Conservation (phyloP, 92 coral and sea anemone species). For the Ricordea florida region DNA sequence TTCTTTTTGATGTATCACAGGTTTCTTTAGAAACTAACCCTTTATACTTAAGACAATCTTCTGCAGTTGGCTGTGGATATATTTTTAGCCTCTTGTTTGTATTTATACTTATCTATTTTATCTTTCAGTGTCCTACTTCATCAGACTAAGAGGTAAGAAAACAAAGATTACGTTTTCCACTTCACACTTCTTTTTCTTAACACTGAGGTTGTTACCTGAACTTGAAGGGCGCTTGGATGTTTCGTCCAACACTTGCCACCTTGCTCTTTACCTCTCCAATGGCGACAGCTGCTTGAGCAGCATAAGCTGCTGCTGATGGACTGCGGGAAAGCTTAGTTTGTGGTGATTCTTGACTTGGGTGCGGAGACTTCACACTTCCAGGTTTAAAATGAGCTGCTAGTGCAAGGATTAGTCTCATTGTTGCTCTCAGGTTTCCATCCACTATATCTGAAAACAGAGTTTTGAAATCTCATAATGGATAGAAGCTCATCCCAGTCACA, state of each 20-base stretch:
- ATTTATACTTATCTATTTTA: no score
- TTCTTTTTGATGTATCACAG: no score
- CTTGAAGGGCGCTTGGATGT: slow-evolving; percentile 57
- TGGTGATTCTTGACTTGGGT: slow-evolving; percentile 40
- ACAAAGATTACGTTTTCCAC: not conserved
- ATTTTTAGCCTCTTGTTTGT: no score
- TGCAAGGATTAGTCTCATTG: slow-evolving; percentile 92
- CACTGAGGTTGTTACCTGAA: slow-evolving; percentile 46
- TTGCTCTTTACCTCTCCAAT: slow-evolving; percentile 97
- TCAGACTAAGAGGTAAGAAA: not conserved
- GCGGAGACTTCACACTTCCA: slow-evolving; percentile 86
- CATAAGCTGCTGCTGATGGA: slow-evolving; percentile 98
- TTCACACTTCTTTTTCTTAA: not conserved
- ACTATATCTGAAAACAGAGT: slow-evolving; percentile 77
- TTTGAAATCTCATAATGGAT: no score
- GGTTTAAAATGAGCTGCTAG: slow-evolving; percentile 99
- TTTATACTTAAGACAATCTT: no score
- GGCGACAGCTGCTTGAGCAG: slow-evolving; percentile 98
- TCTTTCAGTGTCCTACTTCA: no score
- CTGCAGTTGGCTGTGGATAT: no score
- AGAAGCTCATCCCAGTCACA: no score
- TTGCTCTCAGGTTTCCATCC: slow-evolving; percentile 91
- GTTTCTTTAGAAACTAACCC: no score
- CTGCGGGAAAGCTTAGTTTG: slow-evolving; percentile 76
- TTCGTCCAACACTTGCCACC: slow-evolving; percentile 95